Conservation (phyloP, 2,113 vertebrate species). For the Apteryx mantelli region DNA sequence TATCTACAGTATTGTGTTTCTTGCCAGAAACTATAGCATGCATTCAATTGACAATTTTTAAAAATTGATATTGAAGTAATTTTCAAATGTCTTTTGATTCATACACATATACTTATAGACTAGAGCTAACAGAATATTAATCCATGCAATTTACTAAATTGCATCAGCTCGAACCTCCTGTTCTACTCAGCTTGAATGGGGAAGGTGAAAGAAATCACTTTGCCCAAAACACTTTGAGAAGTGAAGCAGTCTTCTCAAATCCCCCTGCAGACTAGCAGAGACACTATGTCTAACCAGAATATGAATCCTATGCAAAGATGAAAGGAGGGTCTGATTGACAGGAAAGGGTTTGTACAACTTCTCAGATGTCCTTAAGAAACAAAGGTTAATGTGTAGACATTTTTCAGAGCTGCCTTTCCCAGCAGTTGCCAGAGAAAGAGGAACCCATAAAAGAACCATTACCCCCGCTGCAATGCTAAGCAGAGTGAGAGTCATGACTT, state of each 20-base stretch:
- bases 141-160: neutral
- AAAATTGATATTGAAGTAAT: neutral
- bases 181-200: neutral
- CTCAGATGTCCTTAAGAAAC: slow-evolving; percentile 35
- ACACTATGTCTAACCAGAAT: slow-evolving; percentile 37
- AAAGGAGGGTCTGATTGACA: slow-evolving; percentile 53
- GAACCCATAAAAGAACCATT: neutral
- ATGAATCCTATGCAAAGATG: slow-evolving; percentile 46
- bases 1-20: neutral
- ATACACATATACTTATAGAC: neutral
- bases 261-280: slow-evolving; percentile 34
- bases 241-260: slow-evolving; percentile 63
- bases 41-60: neutral
- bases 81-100: neutral
- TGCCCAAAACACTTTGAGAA: slow-evolving; percentile 48
- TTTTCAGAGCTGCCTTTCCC: neutral
- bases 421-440: neutral
- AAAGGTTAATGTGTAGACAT: neutral
- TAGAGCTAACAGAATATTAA: neutral
- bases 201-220: slow-evolving; percentile 51
- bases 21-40: neutral
- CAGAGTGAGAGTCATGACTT: neutral
- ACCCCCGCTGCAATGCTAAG: neutral
- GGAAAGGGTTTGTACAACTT: slow-evolving; percentile 7
- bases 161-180: neutral